A percentile compares a stretch with the other conserved stretches of the same genome.
These are phyloP conservation scores for Micromys minutus DNA, from an alignment of 2,113 vertebrate genomes.

Conservation along the genomic window DNA sequence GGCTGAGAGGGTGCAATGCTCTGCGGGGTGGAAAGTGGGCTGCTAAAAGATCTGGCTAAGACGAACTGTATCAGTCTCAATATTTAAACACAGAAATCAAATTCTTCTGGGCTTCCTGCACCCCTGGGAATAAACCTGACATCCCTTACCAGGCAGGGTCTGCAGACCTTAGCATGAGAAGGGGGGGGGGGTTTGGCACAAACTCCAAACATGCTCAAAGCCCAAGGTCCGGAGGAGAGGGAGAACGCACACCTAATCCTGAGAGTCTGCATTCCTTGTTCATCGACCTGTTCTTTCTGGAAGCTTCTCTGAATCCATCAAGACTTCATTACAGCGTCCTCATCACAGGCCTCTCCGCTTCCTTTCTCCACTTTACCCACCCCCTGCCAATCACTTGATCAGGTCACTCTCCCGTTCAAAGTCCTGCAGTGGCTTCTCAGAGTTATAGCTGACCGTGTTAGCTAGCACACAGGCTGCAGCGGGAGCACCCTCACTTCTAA, in stretches of 20 bases:
- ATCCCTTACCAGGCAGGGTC: too few species aligned
- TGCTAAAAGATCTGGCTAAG: background rate
- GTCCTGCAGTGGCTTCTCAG: background rate
- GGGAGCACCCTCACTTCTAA: background rate
- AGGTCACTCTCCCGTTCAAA: background rate
- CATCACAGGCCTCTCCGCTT: background rate
- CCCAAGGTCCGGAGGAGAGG: background rate
- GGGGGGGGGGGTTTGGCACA: too few species aligned
- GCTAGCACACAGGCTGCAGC: background rate
- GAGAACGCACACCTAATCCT: rapidly evolving
- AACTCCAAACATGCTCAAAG: background rate
- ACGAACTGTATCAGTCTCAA: background rate
- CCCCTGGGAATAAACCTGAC: background rate
- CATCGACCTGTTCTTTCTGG: background rate
- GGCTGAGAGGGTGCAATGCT: background rate
- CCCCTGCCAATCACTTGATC: background rate
- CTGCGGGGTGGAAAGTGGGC: rapidly evolving
- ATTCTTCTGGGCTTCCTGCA: background rate
- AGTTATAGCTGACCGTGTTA: background rate
- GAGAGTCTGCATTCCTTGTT: background rate
- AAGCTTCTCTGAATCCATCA: background rate
- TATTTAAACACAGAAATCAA: background rate
- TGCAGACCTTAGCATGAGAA: background rate
- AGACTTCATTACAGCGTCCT: background rate
- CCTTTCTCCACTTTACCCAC: background rate